Percentiles rank a stretch among this genome's conserved stretches.
These are phyloP conservation scores for Mus spretus DNA, from an alignment of 2,797 vertebrate genomes.

Conservation along the genomic window DNA sequence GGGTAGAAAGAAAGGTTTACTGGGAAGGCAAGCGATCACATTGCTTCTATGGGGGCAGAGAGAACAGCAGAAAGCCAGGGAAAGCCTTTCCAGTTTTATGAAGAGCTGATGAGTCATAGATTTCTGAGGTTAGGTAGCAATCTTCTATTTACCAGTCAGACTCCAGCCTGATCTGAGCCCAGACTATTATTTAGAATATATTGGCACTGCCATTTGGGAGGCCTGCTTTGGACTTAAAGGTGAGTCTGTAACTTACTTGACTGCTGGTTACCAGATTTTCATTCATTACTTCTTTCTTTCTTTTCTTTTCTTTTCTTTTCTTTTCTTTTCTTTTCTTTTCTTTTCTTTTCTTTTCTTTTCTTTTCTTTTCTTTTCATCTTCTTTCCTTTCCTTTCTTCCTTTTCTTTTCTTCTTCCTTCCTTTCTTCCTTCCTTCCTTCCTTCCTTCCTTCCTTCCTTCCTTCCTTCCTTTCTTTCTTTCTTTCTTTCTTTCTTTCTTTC, in stretches of 20 bases:
- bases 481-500: neutral
- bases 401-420: neutral
- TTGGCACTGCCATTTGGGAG: neutral
- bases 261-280: neutral
- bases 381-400: too few relatives aligned
- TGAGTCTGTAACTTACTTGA: constrained; percentile 33
- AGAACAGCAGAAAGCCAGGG: neutral
- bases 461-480: neutral
- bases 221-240: neutral
- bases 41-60: neutral
- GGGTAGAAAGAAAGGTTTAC: neutral
- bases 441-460: neutral
- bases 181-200: neutral
- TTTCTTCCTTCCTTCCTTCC: neutral
- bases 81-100: neutral
- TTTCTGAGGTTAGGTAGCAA: neutral
- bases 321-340: too few relatives aligned
- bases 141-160: neutral
- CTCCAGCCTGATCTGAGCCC: neutral
- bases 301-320: neutral
- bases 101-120: neutral
- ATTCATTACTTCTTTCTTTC: neutral
- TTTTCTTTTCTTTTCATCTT: neutral
- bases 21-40: neutral
- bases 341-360: neutral